phyloP scores from a whole-genome alignment of 2,888 invertebrate genomes.

The Drosophila mercatorum region DNA sequence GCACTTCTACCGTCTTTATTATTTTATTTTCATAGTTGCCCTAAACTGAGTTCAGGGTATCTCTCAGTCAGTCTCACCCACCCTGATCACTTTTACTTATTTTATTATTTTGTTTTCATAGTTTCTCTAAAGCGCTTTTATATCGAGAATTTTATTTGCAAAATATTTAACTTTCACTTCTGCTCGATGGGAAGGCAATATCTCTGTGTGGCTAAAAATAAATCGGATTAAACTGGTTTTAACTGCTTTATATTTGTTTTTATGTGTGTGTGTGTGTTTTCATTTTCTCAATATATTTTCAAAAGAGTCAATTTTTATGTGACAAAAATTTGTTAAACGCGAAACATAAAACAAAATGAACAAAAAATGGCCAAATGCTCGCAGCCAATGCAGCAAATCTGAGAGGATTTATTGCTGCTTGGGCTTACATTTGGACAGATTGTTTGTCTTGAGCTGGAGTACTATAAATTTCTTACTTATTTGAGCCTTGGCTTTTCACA shows the following conservation, averaged over 20 bases:
- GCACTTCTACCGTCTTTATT: too few relatives aligned
- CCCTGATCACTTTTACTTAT: neutral
- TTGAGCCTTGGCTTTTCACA: neutral
- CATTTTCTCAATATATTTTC: neutral
- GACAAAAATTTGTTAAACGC: slow-evolving; percentile 17
- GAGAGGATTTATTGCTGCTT: neutral
- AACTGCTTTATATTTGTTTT: slow-evolving; percentile 27
- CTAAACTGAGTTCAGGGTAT: neutral
- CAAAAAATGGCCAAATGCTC: neutral
- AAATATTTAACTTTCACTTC: slow-evolving; percentile 15
- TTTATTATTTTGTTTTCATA: neutral
- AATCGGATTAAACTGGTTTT: slow-evolving; percentile 17
- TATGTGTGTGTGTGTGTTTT: neutral
- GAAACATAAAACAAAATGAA: neutral
- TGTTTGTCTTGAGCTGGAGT: neutral
- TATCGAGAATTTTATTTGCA: slow-evolving; percentile 1
- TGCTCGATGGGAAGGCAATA: neutral
- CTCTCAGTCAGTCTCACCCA: neutral
- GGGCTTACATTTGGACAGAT: neutral
- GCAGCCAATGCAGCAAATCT: neutral
- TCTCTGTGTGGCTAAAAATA: slow-evolving; percentile 14
- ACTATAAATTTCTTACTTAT: neutral
- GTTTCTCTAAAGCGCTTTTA: neutral
- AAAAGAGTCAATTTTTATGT: slow-evolving; percentile 18
- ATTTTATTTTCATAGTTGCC: too few relatives aligned